Conservation (phyloP, 2,113 vertebrate genomes). For the Setophaga coronata region DNA sequence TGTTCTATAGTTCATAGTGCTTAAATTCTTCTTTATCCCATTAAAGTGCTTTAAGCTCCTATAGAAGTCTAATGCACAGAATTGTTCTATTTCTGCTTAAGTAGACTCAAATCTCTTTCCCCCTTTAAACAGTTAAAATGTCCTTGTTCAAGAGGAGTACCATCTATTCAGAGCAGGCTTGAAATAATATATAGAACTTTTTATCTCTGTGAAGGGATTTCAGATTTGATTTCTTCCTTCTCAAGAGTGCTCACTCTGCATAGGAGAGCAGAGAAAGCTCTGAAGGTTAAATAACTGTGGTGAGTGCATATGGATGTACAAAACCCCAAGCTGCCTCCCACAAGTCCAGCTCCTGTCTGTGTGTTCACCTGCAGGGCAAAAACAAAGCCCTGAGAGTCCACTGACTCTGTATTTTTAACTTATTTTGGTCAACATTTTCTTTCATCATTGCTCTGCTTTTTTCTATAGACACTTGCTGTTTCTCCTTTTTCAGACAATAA, state of each 20-base stretch:
- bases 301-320: background rate
- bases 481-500: background rate
- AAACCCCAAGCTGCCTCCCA: background rate
- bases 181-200: conserved; percentile 17
- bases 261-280: background rate
- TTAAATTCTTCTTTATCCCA: conserved; percentile 40
- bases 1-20: background rate
- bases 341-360: background rate
- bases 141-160: background rate
- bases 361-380: background rate
- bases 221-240: background rate
- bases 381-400: background rate
- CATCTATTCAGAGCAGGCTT: background rate
- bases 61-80: conserved; percentile 8
- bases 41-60: conserved; percentile 20
- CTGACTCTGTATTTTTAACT: background rate
- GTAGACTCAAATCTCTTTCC: conserved; percentile 30
- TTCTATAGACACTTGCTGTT: background rate
- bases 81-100: conserved; percentile 59
- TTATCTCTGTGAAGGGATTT: background rate
- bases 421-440: background rate
- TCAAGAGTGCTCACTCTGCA: background rate
- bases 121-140: conserved; percentile 14
- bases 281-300: background rate
- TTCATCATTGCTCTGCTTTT: background rate